A percentile compares a stretch with the other conserved stretches of the same genome.
Evolutionary conservation across 2,888 invertebrate genomes (phyloP).

Genomic region (Harpagoxenus sublaevis): DNA sequence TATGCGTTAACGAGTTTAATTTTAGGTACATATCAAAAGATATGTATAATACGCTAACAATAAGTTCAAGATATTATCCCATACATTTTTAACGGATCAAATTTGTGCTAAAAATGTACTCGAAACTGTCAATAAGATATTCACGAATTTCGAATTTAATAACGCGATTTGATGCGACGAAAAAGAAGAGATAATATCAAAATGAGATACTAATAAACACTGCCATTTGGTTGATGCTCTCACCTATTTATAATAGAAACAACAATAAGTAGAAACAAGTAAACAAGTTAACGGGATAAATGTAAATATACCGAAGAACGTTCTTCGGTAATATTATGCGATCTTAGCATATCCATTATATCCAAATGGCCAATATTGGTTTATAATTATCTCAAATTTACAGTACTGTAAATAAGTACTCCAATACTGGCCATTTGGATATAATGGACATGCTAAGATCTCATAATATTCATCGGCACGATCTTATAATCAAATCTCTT

Average conservation of each 20-base stretch:
- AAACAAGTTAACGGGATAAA: neutral
- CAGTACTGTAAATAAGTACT: too few relatives aligned
- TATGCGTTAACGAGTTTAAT: constrained; percentile 12
- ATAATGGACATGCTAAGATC: neutral
- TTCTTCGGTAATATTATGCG: neutral
- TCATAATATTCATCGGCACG: neutral
- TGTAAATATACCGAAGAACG: too few relatives aligned
- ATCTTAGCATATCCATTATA: neutral
- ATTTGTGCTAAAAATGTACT: neutral
- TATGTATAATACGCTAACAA: neutral
- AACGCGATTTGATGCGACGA: constrained; percentile 38
- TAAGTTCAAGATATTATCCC: neutral
- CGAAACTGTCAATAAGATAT: constrained; percentile 13
- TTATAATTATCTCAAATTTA: too few relatives aligned
- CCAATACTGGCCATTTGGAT: neutral
- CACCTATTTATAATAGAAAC: neutral
- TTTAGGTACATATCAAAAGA: neutral
- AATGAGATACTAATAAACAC: neutral
- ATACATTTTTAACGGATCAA: neutral
- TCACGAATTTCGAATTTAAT: neutral
- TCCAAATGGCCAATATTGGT: neutral
- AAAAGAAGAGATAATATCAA: constrained; percentile 22
- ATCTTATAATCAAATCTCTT: neutral
- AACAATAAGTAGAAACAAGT: neutral
- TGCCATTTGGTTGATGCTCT: neutral